A percentile compares a stretch with the other conserved stretches of the same genome.
These are phyloP conservation scores for Metaphire vulgaris DNA, from an alignment of 1,140 invertebrate species.

Conservation along the genomic window DNA sequence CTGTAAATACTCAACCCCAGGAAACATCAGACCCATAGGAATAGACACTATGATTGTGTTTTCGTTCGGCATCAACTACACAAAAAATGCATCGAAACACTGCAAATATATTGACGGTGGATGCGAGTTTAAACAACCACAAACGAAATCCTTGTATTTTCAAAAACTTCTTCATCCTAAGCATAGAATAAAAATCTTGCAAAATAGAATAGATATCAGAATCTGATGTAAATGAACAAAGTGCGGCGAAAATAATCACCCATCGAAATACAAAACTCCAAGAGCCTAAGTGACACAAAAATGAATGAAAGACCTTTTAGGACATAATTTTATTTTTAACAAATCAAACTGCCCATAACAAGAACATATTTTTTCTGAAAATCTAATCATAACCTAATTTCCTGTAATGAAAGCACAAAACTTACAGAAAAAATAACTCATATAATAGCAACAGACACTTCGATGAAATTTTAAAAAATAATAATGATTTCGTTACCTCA, in stretches of 20 bases:
- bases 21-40: constrained; percentile 13
- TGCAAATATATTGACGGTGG: too few species aligned
- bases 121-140: neutral
- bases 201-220: neutral
- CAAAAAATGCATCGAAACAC: too few species aligned
- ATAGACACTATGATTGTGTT: neutral
- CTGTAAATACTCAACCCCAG: constrained; percentile 7
- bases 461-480: too few species aligned
- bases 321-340: too few species aligned
- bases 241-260: neutral
- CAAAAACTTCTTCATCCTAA: neutral
- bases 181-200: neutral
- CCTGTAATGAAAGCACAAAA: neutral
- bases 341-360: too few species aligned
- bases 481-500: neutral
- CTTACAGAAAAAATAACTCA: neutral
- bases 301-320: too few species aligned
- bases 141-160: too few species aligned
- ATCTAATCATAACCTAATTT: neutral
- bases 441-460: too few species aligned
- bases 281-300: too few species aligned
- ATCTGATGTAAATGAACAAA: neutral
- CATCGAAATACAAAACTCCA: too few species aligned
- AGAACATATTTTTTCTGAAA: too few species aligned
- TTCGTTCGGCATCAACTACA: neutral